Evolutionary conservation across 1,140 invertebrate species (phyloP).

Genomic region (Amphibalanus amphitrite): DNA sequence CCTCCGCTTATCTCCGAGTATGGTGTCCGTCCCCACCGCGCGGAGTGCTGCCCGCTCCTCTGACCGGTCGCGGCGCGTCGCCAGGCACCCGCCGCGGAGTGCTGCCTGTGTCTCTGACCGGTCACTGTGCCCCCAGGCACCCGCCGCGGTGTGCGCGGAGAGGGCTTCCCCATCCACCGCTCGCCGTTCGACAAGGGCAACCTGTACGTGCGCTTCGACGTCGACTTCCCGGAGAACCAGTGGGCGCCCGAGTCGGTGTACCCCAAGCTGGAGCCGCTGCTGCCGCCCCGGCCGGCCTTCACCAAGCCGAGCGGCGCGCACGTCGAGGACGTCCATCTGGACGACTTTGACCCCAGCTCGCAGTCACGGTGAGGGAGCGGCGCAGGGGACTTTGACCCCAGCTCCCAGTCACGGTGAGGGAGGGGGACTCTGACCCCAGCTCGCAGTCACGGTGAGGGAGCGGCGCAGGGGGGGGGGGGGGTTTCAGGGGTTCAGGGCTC

Average conservation of each 20-base stretch:
- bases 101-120: too few species aligned
- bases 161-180: constrained; percentile 43
- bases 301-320: constrained; percentile 43
- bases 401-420: constrained; percentile 25
- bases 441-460: too few species aligned
- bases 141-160: constrained; percentile 30
- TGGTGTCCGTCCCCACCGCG: neutral
- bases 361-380: too few species aligned
- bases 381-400: constrained; percentile 52
- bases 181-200: constrained; percentile 69
- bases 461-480: too few species aligned
- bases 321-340: constrained; percentile 64
- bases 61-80: too few species aligned
- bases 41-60: too few species aligned
- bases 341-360: constrained; percentile 47
- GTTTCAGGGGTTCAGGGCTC: too few species aligned
- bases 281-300: neutral
- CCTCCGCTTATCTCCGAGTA: too few species aligned
- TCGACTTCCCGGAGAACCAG: constrained; percentile 63
- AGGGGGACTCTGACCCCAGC: constrained; percentile 51
- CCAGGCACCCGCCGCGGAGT: too few species aligned
- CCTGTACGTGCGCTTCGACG: constrained; percentile 68
- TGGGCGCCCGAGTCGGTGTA: constrained; percentile 39
- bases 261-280: neutral
- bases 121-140: constrained; percentile 7